Percentiles rank a stretch among this genome's conserved stretches.
These are phyloP conservation scores for Hirtodrosophila histrioides DNA, from an alignment of 2,888 invertebrate species.

Conservation along the genomic window DNA sequence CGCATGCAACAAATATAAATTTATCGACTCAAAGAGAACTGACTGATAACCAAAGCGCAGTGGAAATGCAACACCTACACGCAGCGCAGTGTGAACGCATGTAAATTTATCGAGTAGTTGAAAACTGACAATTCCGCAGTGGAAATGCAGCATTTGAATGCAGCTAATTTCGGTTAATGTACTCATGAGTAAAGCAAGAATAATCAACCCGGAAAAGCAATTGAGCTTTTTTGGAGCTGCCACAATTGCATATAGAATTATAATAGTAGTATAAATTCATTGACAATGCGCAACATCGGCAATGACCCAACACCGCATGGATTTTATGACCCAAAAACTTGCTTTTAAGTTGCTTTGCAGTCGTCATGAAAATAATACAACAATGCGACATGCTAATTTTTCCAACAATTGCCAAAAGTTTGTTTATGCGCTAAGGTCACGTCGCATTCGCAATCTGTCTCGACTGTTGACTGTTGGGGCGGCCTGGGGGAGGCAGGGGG, in stretches of 20 bases:
- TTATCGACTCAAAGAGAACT: too few species aligned
- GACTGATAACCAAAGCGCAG: too few species aligned
- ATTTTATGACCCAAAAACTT: conserved; percentile 45
- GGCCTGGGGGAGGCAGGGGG: conserved; percentile 24
- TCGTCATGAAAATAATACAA: conserved; percentile 44
- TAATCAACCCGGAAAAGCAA: conserved; percentile 14
- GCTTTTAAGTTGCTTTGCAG: conserved; percentile 41
- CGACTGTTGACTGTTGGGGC: not conserved
- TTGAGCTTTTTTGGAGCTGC: conserved; percentile 12
- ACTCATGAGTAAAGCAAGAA: not conserved
- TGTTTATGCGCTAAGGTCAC: conserved; percentile 73
- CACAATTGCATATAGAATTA: not conserved
- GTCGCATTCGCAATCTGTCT: conserved; percentile 35
- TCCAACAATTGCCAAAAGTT: conserved; percentile 59
- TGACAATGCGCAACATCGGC: conserved; percentile 48
- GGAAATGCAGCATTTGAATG: not conserved
- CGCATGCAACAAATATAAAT: too few species aligned
- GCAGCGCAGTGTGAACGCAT: too few species aligned
- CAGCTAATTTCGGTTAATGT: too few species aligned
- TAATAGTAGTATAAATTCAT: conserved; percentile 12
- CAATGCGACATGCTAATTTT: conserved; percentile 66
- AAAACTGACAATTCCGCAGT: too few species aligned
- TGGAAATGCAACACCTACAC: too few species aligned
- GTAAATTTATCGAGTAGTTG: too few species aligned
- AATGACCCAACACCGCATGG: conserved; percentile 50